Evolutionary conservation across 2,113 vertebrate genomes (phyloP), one percentile per base, ranked within the genome.

Genomic region (Lophius piscatorius): DNA sequence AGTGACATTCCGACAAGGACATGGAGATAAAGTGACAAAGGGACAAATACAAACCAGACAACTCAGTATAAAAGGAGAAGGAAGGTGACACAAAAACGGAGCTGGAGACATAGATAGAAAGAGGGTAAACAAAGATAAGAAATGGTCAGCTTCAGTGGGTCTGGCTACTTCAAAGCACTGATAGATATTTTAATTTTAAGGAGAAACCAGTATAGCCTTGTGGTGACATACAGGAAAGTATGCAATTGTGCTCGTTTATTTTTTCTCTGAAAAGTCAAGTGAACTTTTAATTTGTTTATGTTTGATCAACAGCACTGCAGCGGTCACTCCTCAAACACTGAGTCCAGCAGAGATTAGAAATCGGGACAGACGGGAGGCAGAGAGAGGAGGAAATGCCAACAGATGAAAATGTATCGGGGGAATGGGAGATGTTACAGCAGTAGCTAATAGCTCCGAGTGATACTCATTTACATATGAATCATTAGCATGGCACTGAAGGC

Each of bases 381-480:
- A 33, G 26, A 39, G 39, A 57, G 45, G 24, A 55, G 35, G 46
- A 72, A 74, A 74, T 68, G 63, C 50, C 64, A 68, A 56, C 6
- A 33, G 49, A 81, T 76, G 38, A 71, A 64, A 69, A 70, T 48
- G 21, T 70, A 64, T 59, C 50, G 55, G 44, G 52, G 39, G 55
- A 82, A 72, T 74, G 58, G 63, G 31, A 57, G 45, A 60, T 63
- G 29, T 70, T 79, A 47, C 46, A 42, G 56, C 35, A 54, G 68
- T 41, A 56, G 68, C 74, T 29, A 49, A 61, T 23, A 41, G 82
- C 79, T 75, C 52, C 13, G 66, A 84, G 64, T 64, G 71, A 70
- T 24, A 21, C 74, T 71, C 67, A 86, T 81, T 84, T 83, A 67
- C 87, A 88, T 88, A 77, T 85, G 79, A 88, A 84, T 86, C 81